Evolutionary conservation across 2,797 vertebrate genomes (phyloP).

Genomic region (Odontamblyopus lacepedii): DNA sequence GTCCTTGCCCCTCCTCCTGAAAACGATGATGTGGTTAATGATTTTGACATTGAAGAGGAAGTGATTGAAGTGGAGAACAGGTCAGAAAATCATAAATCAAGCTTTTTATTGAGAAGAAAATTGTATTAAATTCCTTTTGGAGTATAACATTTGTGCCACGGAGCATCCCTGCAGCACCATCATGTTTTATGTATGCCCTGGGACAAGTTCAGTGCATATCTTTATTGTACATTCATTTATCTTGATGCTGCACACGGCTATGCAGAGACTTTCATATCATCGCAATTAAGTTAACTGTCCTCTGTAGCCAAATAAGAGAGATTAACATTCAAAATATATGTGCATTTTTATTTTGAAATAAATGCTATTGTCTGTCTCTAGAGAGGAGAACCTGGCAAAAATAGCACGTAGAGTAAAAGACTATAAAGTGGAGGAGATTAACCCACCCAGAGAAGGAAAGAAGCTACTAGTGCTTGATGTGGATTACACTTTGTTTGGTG

Average conservation of each 20-base stretch:
- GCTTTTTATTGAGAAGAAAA: not conserved
- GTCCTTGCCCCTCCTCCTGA: conserved; percentile 96
- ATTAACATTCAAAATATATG: not conserved
- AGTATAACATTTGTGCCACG: not conserved
- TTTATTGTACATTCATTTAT: conserved; percentile 1
- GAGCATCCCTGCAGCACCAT: not conserved
- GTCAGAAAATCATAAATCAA: conserved; percentile 62
- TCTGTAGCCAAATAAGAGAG: not conserved
- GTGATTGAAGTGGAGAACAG: conserved; percentile 98
- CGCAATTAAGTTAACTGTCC: not conserved
- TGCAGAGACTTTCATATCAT: conserved; percentile 1
- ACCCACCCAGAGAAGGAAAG: conserved; percentile 94
- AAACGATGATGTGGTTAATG: conserved; percentile 96
- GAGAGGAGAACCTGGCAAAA: conserved; percentile 97
- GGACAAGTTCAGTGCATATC: conserved; percentile 4
- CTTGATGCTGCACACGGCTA: not conserved
- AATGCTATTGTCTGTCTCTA: conserved; percentile 59
- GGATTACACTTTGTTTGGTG: conserved; percentile 97
- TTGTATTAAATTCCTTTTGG: not conserved
- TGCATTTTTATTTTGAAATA: conserved; percentile 9
- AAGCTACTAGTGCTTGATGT: conserved; percentile 95
- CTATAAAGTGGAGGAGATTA: conserved; percentile 95
- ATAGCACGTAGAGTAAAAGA: conserved; percentile 97
- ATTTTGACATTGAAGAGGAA: conserved; percentile 99
- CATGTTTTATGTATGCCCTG: conserved; percentile 1